Evolutionary conservation across 2,888 invertebrate genomes (phyloP).

Genomic region (Troides aeacus): DNA sequence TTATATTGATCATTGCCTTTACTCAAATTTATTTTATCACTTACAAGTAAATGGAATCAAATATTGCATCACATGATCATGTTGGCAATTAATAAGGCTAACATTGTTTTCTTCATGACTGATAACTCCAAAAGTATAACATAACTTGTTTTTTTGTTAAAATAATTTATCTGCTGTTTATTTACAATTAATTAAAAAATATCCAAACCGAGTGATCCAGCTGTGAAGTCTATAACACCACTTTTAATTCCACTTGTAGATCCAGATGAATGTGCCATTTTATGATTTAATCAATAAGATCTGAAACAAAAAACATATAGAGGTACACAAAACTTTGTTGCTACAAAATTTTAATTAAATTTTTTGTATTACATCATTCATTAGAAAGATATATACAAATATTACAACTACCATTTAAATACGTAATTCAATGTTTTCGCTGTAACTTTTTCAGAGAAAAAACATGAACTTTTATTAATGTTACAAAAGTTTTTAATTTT

Average conservation of each 20-base stretch:
- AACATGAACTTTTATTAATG: no score
- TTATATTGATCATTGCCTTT: no score
- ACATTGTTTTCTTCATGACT: no score
- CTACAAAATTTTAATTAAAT: not conserved
- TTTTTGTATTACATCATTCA: not conserved
- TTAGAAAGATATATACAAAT: not conserved
- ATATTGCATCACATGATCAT: no score
- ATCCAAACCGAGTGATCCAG: conserved; percentile 87
- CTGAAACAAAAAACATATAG: conserved; percentile 10
- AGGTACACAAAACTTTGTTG: not conserved
- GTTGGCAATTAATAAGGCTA: no score
- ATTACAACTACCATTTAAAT: not conserved
- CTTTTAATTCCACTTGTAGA: conserved; percentile 74
- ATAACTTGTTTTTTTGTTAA: no score
- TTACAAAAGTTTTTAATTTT: no score
- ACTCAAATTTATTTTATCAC: no score
- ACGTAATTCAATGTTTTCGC: not conserved
- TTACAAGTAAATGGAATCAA: no score
- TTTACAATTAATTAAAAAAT: not conserved
- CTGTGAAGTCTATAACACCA: conserved; percentile 88
- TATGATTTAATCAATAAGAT: conserved; percentile 9
- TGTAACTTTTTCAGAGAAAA: not conserved
- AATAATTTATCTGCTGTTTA: not conserved
- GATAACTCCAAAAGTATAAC: no score
- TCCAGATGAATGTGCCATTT: conserved; percentile 60